Percentiles rank a stretch among this genome's conserved stretches.
Evolutionary conservation across 2,888 invertebrate genomes (phyloP).

Genomic region (Abrostola tripartita): DNA sequence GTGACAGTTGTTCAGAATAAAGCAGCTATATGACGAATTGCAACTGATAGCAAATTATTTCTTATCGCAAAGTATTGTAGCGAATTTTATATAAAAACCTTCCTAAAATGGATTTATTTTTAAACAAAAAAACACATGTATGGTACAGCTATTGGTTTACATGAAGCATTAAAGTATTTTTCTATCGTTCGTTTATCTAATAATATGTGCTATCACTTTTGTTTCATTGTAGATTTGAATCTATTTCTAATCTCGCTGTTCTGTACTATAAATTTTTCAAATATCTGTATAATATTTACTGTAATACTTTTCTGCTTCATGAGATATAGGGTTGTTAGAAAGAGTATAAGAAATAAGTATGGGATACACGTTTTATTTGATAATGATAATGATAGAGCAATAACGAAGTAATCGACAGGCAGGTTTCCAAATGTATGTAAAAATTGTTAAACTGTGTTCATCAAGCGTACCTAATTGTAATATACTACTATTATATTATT

Average conservation of each 20-base stretch:
- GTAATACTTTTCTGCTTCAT: constrained; percentile 88
- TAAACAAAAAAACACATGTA: constrained; percentile 74
- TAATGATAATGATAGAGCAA: constrained; percentile 73
- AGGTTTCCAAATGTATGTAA: constrained; percentile 76
- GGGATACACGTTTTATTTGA: constrained; percentile 77
- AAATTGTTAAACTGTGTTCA: constrained; percentile 68
- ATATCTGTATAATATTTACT: constrained; percentile 82
- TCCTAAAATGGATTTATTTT: constrained; percentile 67
- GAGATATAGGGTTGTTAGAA: constrained; percentile 84
- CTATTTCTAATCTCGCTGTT: constrained; percentile 82
- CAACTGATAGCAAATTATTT: constrained; percentile 82
- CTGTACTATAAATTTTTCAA: constrained; percentile 78
- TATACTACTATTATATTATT: constrained; percentile 65
- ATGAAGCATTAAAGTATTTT: constrained; percentile 87
- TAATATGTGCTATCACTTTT: constrained; percentile 67
- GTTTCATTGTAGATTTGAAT: constrained; percentile 82
- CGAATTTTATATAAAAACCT: constrained; percentile 72
- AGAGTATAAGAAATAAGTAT: constrained; percentile 82
- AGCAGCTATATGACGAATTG: constrained; percentile 69
- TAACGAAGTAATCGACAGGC: constrained; percentile 72
- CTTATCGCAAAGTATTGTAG: constrained; percentile 79
- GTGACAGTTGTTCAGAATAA: constrained; percentile 70
- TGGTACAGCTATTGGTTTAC: constrained; percentile 76
- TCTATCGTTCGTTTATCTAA: constrained; percentile 56
- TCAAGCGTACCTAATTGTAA: constrained; percentile 71